Evolutionary conservation across 2,888 invertebrate species (phyloP).

Genomic region (Nomada flava): DNA sequence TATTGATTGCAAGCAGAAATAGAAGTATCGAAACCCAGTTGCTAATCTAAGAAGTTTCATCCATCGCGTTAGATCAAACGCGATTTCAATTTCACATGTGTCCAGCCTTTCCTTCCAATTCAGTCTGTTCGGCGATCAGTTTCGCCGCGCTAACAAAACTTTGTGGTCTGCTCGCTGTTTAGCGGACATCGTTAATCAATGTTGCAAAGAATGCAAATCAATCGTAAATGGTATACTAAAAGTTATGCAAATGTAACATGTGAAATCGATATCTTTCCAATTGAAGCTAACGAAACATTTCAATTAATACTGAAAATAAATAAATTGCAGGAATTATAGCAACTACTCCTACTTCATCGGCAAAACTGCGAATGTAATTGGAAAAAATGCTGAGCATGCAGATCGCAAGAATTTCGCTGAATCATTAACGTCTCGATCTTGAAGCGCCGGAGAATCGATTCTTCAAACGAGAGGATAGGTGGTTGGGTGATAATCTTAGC

Average conservation of each 20-base stretch:
- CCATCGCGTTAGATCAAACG: not conserved
- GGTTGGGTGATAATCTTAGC: no score
- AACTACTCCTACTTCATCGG: not conserved
- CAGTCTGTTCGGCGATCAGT: not conserved
- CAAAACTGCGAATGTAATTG: conserved; percentile 30
- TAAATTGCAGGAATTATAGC: not conserved
- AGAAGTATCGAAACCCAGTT: conserved; percentile 10
- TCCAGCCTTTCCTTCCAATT: no score
- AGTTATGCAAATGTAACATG: not conserved
- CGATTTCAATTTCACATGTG: not conserved
- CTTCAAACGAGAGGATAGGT: not conserved
- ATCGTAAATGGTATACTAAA: not conserved
- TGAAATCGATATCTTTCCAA: not conserved
- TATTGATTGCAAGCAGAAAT: conserved; percentile 34
- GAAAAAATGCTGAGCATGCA: conserved; percentile 40
- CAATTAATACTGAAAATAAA: not conserved
- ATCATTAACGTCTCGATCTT: conserved; percentile 28
- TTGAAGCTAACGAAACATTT: no score
- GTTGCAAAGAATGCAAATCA: not conserved
- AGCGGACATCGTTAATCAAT: not conserved
- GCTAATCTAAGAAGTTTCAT: not conserved
- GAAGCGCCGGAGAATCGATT: not conserved
- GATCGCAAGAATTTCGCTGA: conserved; percentile 36
- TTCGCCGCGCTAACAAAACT: not conserved
- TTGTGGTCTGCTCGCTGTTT: not conserved